phyloP scores from a whole-genome alignment of 2,888 invertebrate genomes.

The Phasia obesa region DNA sequence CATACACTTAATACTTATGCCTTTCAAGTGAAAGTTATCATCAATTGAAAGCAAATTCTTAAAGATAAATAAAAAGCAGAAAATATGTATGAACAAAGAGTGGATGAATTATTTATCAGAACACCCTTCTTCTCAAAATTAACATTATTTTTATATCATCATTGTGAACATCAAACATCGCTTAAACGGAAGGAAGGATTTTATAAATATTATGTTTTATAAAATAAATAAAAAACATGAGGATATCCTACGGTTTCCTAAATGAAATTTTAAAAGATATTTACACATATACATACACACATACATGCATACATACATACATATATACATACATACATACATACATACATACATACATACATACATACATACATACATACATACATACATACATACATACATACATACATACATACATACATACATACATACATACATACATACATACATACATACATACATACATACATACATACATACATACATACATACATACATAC shows the following conservation, averaged over 20 bases:
- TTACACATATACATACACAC: neutral
- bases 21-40: neutral
- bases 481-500: no score
- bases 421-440: no score
- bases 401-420: no score
- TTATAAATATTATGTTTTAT: conserved; percentile 52
- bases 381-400: no score
- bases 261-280: neutral
- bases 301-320: no score
- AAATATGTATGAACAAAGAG: neutral
- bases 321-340: no score
- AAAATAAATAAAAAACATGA: neutral
- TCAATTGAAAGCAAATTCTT: neutral
- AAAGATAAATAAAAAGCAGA: neutral
- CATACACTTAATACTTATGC: neutral
- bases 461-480: no score
- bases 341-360: no score
- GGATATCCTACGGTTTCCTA: neutral
- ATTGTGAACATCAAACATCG: conserved; percentile 36
- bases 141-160: conserved; percentile 8
- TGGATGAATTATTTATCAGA: no score
- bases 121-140: neutral
- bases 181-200: conserved; percentile 53
- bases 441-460: no score
- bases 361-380: no score